Evolutionary conservation across 2,113 vertebrate genomes (phyloP).

Genomic region (Apodemus sylvaticus): DNA sequence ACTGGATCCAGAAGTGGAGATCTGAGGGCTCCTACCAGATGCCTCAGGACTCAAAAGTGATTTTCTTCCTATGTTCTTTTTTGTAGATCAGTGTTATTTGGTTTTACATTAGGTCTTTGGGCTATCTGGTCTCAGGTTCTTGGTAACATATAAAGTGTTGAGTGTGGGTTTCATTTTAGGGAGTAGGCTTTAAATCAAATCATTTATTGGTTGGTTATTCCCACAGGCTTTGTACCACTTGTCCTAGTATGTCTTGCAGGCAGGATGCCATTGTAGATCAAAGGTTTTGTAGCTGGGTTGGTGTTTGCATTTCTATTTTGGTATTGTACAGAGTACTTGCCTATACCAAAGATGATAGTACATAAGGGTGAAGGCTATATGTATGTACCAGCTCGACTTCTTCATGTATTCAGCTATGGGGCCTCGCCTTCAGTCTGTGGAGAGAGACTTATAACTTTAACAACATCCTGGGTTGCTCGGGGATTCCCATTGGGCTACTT

Average conservation of each 20-base stretch:
- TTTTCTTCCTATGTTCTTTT: not conserved
- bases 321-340: not conserved
- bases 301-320: not conserved
- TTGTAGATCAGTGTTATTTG: not conserved
- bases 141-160: not conserved
- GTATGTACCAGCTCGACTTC: not conserved
- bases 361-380: not conserved
- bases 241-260: not conserved
- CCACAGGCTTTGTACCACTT: not conserved
- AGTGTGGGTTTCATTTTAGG: not conserved
- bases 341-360: not conserved
- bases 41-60: too few species aligned
- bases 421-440: not conserved
- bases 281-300: not conserved
- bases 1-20: too few species aligned
- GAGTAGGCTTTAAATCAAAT: not conserved
- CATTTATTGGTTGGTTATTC: not conserved
- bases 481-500: not conserved
- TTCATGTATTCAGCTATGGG: not conserved
- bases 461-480: not conserved
- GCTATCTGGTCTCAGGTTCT: not conserved
- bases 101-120: not conserved
- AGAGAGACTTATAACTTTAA: not conserved
- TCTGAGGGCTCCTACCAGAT: too few species aligned
- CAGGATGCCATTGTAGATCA: not conserved